phyloP scores from a whole-genome alignment of 2,797 vertebrate genomes.

The Malacoctenus gilli region DNA sequence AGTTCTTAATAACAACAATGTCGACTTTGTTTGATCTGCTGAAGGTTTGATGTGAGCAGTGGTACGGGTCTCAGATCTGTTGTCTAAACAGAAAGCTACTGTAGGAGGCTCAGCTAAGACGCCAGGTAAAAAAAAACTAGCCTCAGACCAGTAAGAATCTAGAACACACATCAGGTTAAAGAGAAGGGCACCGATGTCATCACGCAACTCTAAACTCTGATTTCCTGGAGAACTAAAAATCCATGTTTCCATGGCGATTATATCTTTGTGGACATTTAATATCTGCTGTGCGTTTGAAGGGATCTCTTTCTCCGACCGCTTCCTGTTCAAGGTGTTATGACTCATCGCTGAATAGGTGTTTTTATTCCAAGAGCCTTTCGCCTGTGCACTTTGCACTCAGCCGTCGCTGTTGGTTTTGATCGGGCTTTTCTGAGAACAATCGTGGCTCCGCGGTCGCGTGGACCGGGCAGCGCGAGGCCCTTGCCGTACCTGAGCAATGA shows the following conservation, averaged over 20 bases:
- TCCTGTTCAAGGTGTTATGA: constrained; percentile 12
- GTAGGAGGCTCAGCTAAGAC: no score
- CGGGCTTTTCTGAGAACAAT: constrained; percentile 8
- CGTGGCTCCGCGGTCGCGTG: neutral
- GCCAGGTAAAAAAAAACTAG: no score
- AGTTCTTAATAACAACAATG: no score
- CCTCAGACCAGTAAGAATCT: no score
- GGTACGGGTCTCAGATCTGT: no score
- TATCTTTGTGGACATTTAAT: neutral
- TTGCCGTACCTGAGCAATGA: constrained; percentile 90
- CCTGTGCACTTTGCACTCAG: neutral
- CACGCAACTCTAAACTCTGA: no score
- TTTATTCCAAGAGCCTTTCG: constrained; percentile 8
- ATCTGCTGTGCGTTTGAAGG: neutral
- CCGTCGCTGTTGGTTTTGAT: constrained; percentile 17
- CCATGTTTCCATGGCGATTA: neutral
- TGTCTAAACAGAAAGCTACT: no score
- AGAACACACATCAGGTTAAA: no score
- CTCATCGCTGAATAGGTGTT: constrained; percentile 1
- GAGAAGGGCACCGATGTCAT: no score
- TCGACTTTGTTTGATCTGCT: no score
- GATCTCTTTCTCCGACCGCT: neutral
- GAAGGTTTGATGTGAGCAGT: no score
- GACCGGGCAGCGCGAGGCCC: neutral
- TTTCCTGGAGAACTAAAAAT: neutral